Evolutionary conservation across 1,140 invertebrate genomes (phyloP), one percentile per base, ranked within the genome.

Genomic region (Zaprionus taronus): DNA sequence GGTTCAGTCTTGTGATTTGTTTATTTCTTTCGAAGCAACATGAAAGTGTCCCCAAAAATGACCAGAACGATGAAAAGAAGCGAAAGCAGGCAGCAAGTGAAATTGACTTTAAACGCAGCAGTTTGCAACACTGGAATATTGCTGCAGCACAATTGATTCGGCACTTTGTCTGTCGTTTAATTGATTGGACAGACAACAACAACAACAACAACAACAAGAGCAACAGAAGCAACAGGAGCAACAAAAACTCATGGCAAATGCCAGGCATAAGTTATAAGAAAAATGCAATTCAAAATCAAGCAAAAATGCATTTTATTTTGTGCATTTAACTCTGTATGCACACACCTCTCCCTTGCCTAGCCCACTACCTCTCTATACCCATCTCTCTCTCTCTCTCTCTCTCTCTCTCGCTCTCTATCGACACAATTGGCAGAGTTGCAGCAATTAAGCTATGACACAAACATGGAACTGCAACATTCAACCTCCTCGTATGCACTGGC

Each of bases 391-490:
- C 7, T 4, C 9, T 9, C 31, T 4, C 28, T 9, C 31, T 11
- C 31, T 2, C 15, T 41, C 7, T 4, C 9, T 9, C 31, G 0
- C 28, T 9, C 31, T 11, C 31, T 2, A 5, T 41, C n/a, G 5
- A 15, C 15, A 41, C 15, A 6, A 41, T 41, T 47, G 41, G n/a
- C n/a, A 47, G 41, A 72, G 53, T 69, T 74, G 79, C 73, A 74
- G 79, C 83, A 86, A 85, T 86, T 85, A 85, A 79, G 83, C 76
- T 76, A 70, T 79, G 73, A 78, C 69, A 81, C 68, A 71, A 49
- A 49, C 17, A 17, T 12, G 14, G 12, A 0, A 11, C 9, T 12
- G 47, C 53, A 15, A n/a, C 12, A 28, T 56, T 24, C 56, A 58
- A 20, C 0, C 6, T 58, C 17, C 22, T 34, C 31, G 9, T 4